phyloP scores from a whole-genome alignment of 2,888 invertebrate genomes.

The Trachelus troglodyta region DNA sequence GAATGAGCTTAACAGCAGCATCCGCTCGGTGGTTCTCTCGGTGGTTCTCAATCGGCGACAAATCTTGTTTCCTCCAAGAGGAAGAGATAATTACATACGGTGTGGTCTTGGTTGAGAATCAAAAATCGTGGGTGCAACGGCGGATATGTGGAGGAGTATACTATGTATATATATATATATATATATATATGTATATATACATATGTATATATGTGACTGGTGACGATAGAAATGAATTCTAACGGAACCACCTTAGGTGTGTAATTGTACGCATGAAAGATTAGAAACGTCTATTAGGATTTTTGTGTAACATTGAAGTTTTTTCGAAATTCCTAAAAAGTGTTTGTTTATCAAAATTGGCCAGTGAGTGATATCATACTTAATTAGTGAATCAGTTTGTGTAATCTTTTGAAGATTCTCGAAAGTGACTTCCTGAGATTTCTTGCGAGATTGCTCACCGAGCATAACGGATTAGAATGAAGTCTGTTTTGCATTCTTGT shows the following conservation, averaged over 20 bases:
- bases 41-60: background rate
- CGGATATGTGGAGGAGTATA: background rate
- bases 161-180: background rate
- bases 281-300: too few relatives aligned
- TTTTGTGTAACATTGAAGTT: too few relatives aligned
- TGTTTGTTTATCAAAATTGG: too few relatives aligned
- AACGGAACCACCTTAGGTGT: conserved; percentile 11
- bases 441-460: background rate
- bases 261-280: background rate
- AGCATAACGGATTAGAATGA: background rate
- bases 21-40: conserved; percentile 15
- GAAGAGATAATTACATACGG: background rate
- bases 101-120: too few relatives aligned
- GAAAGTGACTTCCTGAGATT: background rate
- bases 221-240: conserved; percentile 10
- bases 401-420: background rate
- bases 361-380: too few relatives aligned
- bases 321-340: too few relatives aligned
- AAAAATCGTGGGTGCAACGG: too few relatives aligned
- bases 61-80: background rate
- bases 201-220: background rate
- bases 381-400: too few relatives aligned
- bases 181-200: background rate
- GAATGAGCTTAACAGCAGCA: conserved; percentile 24
- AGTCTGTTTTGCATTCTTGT: conserved; percentile 9